Evolutionary conservation across 1,140 invertebrate genomes (phyloP), one percentile per base, ranked within the genome.

Genomic region (Drosophila cardini): DNA sequence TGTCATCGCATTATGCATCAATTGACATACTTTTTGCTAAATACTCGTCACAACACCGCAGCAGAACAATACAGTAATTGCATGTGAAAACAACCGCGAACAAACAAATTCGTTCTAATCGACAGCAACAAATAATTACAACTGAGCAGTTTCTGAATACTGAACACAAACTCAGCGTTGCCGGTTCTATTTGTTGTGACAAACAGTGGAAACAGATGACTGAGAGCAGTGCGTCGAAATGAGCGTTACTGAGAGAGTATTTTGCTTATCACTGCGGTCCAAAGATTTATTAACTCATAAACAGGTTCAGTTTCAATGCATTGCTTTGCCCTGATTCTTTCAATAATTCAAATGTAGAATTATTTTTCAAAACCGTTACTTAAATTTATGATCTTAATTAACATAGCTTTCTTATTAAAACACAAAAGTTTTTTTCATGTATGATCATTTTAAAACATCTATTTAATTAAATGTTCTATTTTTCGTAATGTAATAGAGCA

Each of bases 21-120:
- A 16, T 45, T 74, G 67, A 74, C 72, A 57, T 74, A 74, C 72
- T 74, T 74, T 62, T 74, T 18, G 43, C 36, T 57, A 16, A 50
- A 70, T 70, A 50, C 53, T 13, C 62, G 62, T 45, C 34, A 36
- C 42, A 36, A 21, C 40, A 34, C 34, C 34, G 15, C 52, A 50
- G 34, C 4, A 50, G 8, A 32, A 60, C 0, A 0, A 42, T 18
- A 71, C 16, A 30, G 21, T 15, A 60, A 34, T 10, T 11, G 3
- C 32, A 15, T 13, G 32, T 18, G 18, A 36, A 16, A 48, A 58
- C 62, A 36, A 53, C 15, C 9, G 11, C 45, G 60, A 13, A 36
- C 26, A 26, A 43, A 13, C 13, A 11, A 38, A 3, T 4, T 9
- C 34, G 56, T 56, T 73, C 56, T 40, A 69, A 56, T 55, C 64